Base-by-base conservation (phyloP, 2,888 invertebrate genomes). In the Lithophane semibrunnea region DNA sequence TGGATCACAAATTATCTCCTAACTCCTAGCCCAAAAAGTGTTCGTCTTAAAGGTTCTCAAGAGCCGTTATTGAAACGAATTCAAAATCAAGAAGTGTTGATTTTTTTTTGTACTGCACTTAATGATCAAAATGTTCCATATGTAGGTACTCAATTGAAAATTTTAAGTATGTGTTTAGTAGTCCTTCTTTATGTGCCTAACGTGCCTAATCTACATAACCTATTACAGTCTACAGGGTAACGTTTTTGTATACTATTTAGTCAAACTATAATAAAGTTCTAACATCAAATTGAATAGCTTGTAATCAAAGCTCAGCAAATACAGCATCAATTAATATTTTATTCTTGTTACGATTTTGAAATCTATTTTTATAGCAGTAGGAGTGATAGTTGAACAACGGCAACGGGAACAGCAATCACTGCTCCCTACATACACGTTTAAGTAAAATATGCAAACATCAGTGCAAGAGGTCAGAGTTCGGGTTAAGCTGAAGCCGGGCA, bases 401-500 rank as follows among this genome's bases (percentile, higher is more conserved):
- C 21, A 65, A 21, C 5, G 16, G 12, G 52, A 71, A 44, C 21
- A 69, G 61, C 52, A 86, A 67, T 85, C 49, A 82, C 77, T 80
- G 47, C 71, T 72, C 65, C 70, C 73, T 66, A 60, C 47, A 78
- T 83, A 86, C 69, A 80, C 63, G 65, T 82, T 80, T 69, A 79
- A 82, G 84, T 91, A 86, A 87, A 90, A 85, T 86, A 89, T 88
- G 86, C 88, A 86, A 88, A 79, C 80, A 82, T 85, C 79, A 86
- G 88, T 88, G 88, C 84, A 89, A 75, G 92, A 95, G 95, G 96
- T 95, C 95, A 94, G 88, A 96, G 94, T 92, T 92, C 94, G 94
- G 94, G 95, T 94, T 94, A 94, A 92, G 93, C 94, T 93, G 94
- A 92, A 93, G 88, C 93, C 93, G 93, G 94, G 95, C 96, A 96